These are phyloP conservation scores for Odontomachus brunneus DNA, from an alignment of 1,140 invertebrate species.

Conservation along the genomic window DNA sequence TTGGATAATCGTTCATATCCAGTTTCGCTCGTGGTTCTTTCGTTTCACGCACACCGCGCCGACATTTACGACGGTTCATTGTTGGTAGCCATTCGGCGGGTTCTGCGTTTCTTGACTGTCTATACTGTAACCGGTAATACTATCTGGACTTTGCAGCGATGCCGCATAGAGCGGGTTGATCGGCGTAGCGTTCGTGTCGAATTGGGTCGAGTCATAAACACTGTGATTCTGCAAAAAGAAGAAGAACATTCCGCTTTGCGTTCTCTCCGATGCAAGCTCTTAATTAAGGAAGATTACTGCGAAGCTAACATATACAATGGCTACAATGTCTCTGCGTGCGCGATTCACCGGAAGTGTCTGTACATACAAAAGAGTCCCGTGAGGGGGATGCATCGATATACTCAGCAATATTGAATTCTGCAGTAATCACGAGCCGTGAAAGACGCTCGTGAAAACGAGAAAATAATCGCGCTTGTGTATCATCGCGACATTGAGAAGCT, in stretches of 20 bases:
- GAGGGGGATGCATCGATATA: background rate
- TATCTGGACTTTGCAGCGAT: constrained; percentile 91
- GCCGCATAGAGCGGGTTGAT: constrained; percentile 90
- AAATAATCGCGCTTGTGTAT: background rate
- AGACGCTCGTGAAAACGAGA: constrained; percentile 26
- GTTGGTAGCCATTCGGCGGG: constrained; percentile 82
- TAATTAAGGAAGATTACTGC: background rate
- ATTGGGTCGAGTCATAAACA: constrained; percentile 92
- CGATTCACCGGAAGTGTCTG: background rate
- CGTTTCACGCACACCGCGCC: constrained; percentile 17
- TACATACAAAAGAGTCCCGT: background rate
- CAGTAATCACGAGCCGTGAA: constrained; percentile 9
- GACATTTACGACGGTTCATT: constrained; percentile 72
- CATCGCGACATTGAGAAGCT: constrained; percentile 11
- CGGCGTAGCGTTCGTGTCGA: constrained; percentile 89
- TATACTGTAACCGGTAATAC: constrained; percentile 88
- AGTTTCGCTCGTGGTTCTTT: background rate
- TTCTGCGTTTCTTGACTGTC: constrained; percentile 84
- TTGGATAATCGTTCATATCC: constrained; percentile 42
- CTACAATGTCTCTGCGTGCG: background rate
- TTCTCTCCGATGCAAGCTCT: background rate
- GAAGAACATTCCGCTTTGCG: constrained; percentile 77
- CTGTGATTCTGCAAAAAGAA: constrained; percentile 89
- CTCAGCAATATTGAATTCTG: constrained; percentile 2
- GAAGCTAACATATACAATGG: background rate